Evolutionary conservation across 2,888 invertebrate genomes (phyloP).

Genomic region (Glaucopsyche alexis): DNA sequence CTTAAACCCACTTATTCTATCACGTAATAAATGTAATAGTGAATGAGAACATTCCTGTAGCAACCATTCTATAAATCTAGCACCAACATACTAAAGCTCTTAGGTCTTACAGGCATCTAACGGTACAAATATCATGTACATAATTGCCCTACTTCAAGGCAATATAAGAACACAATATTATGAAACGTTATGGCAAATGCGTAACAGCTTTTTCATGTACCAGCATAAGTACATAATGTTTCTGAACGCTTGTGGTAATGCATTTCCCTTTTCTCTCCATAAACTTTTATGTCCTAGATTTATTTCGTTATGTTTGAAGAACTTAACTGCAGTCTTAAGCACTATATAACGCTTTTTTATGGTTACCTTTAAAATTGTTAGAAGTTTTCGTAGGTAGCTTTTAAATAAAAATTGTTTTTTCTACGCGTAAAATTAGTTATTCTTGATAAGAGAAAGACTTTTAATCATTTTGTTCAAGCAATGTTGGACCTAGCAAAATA

Average conservation of each 20-base stretch:
- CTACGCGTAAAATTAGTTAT: background rate
- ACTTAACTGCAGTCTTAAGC: slow-evolving; percentile 16
- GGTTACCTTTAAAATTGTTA: background rate
- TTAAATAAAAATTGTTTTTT: background rate
- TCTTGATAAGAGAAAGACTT: background rate
- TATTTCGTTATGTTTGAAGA: background rate
- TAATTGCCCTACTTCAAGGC: background rate
- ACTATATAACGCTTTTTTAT: slow-evolving; percentile 23
- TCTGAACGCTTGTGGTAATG: slow-evolving; percentile 7
- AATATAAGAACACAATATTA: background rate
- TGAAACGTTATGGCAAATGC: background rate
- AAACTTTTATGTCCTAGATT: slow-evolving; percentile 14
- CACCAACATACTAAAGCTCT: slow-evolving; percentile 1
- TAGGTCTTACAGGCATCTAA: background rate
- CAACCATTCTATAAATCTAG: background rate
- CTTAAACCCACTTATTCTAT: background rate
- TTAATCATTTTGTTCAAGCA: background rate
- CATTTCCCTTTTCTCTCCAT: slow-evolving; percentile 10
- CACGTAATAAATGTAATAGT: background rate
- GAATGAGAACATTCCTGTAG: too few relatives aligned
- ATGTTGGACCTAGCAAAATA: too few relatives aligned
- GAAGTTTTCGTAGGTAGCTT: background rate
- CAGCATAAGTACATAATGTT: slow-evolving; percentile 10
- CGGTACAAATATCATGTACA: background rate
- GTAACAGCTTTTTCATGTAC: slow-evolving; percentile 16